Percentiles rank a stretch among this genome's conserved stretches.
These are phyloP conservation scores for Australoheros scitulus DNA, from an alignment of 2,113 vertebrate genomes.

Conservation along the genomic window DNA sequence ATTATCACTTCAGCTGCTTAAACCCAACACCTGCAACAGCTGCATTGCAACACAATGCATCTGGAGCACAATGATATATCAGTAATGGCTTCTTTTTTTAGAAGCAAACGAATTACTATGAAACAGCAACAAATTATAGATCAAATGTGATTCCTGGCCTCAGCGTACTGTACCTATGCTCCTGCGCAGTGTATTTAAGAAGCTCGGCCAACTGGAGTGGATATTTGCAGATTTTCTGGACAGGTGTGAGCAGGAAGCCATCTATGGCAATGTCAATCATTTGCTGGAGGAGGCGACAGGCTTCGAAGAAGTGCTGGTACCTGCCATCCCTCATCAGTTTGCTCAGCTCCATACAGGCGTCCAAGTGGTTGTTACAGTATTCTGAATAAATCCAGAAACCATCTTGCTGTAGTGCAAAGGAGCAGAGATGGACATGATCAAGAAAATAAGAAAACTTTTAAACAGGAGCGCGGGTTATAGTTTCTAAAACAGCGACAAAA, in stretches of 20 bases:
- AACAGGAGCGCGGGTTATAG: neutral
- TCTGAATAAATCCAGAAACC: slow-evolving; percentile 99
- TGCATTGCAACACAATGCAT: slow-evolving; percentile 35
- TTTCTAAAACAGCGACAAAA: neutral
- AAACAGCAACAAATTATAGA: neutral
- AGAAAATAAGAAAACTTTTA: neutral
- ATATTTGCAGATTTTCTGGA: slow-evolving; percentile 99
- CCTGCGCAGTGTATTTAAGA: slow-evolving; percentile 97
- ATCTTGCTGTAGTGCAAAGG: slow-evolving; percentile 87
- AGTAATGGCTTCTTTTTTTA: slow-evolving; percentile 15
- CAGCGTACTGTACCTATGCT: slow-evolving; percentile 87
- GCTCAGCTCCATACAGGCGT: slow-evolving; percentile 98
- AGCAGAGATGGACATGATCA: neutral
- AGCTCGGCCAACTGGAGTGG: slow-evolving; percentile 97
- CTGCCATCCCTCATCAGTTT: slow-evolving; percentile 97
- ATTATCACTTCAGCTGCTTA: slow-evolving; percentile 15
- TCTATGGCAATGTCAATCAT: slow-evolving; percentile 99
- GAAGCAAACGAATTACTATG: neutral
- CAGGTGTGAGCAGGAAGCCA: slow-evolving; percentile 95
- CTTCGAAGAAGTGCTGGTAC: slow-evolving; percentile 99
- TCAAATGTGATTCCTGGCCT: neutral
- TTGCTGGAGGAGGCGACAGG: slow-evolving; percentile 95
- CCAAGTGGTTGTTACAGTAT: slow-evolving; percentile 99
- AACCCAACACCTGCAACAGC: slow-evolving; percentile 41
- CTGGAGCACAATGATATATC: slow-evolving; percentile 31